phyloP scores from a whole-genome alignment of 2,888 invertebrate species.

The Trichogramma dendrolimi region DNA sequence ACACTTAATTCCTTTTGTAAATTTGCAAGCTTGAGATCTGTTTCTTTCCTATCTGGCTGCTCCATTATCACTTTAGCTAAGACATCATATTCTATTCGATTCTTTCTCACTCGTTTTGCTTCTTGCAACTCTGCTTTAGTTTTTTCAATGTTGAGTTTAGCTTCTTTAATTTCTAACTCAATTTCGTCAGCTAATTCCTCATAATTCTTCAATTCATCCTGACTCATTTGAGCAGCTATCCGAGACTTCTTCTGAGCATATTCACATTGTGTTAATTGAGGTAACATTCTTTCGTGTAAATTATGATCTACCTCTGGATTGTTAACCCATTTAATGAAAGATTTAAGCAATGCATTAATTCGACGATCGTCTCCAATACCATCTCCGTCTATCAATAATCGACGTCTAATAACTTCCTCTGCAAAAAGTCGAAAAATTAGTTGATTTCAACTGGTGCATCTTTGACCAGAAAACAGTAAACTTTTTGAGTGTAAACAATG shows the following conservation, averaged over 20 bases:
- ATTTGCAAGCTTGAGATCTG: slow-evolving; percentile 64
- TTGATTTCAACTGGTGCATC: too few relatives aligned
- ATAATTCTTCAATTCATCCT: slow-evolving; percentile 79
- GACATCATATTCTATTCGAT: slow-evolving; percentile 89
- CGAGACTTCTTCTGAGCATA: slow-evolving; percentile 82
- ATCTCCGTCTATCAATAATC: slow-evolving; percentile 92
- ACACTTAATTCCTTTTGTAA: slow-evolving; percentile 70
- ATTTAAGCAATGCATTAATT: slow-evolving; percentile 78
- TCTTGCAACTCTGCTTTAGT: slow-evolving; percentile 76
- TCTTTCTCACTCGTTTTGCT: slow-evolving; percentile 83
- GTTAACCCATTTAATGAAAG: slow-evolving; percentile 76
- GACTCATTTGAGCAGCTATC: slow-evolving; percentile 74
- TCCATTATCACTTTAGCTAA: slow-evolving; percentile 85
- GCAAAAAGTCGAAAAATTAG: slow-evolving; percentile 37
- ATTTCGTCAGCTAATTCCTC: slow-evolving; percentile 72
- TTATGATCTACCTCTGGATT: slow-evolving; percentile 55
- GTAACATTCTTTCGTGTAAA: slow-evolving; percentile 73
- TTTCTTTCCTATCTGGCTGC: slow-evolving; percentile 84
- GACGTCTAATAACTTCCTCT: slow-evolving; percentile 92
- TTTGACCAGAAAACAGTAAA: too few relatives aligned
- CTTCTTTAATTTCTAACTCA: slow-evolving; percentile 73
- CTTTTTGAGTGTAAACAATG: too few relatives aligned
- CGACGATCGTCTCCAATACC: slow-evolving; percentile 93
- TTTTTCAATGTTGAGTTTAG: slow-evolving; percentile 74
- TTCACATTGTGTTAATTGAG: slow-evolving; percentile 82